Evolutionary conservation across 2,797 vertebrate species (phyloP), one percentile per base, ranked within the genome.

Genomic region (Rhinatrema bivittatum): DNA sequence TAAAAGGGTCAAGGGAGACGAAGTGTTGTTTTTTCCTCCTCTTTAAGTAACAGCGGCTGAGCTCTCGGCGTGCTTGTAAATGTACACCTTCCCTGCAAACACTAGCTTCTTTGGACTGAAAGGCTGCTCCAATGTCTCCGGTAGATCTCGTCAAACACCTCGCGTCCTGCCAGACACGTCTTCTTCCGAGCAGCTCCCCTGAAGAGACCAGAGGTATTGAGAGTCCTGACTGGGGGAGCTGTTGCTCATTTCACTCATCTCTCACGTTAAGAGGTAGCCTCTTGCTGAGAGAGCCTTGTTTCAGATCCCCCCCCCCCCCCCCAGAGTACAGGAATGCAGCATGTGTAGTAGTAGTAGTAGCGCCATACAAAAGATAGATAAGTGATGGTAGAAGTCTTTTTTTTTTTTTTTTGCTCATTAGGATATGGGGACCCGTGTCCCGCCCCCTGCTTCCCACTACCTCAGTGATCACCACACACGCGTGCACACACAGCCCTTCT

Each of bases 201-300:
- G 7, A 44, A 45, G 51, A 65, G 63, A 54, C 50, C 58, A 50
- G 50, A 64, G 46, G 54, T 4, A 1, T 23, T 23, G 35, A 1
- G 46, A 50, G 45, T 3, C 23, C n/a, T 27, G 25, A 24, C 62
- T 3, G 18, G 56, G n/a, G 56, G 81, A 85, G 78, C 80, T 84
- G 85, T 66, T 80, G 73, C 68, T 81, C 72, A 65, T 86, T 80
- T 80, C n/a, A n/a, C n/a, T n/a, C n/a, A n/a, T n/a, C n/a, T n/a
- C n/a, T 46, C 48, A 64, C 74, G 79, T 84, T 73, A 82, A 74
- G 79, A 74, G 72, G 64, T 50, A 72, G 62, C 63, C 38, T 78
- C 79, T 75, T 44, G 39, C 36, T 48, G 65, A 56, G 52, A 76
- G 65, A 74, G 60, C 64, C 62, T 74, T 83, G 81, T 59, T 50